Percentiles rank a stretch among this genome's conserved stretches.
Evolutionary conservation across 2,797 vertebrate genomes (phyloP).

Genomic region (Tragelaphus oryx): DNA sequence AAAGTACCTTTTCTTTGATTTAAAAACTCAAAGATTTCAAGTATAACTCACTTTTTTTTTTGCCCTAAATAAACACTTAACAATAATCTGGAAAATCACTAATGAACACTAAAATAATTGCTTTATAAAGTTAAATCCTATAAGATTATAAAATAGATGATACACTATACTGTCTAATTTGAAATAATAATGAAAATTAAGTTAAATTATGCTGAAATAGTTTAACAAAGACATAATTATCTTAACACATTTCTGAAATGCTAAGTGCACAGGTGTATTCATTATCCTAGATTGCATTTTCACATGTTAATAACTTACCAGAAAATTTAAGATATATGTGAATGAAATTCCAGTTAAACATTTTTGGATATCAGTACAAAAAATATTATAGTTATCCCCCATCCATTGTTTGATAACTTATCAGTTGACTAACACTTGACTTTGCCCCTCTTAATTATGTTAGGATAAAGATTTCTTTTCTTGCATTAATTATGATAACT

Average conservation of each 20-base stretch:
- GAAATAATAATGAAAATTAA: background rate
- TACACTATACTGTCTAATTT: background rate
- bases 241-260: background rate
- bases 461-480: conserved; percentile 82
- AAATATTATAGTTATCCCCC: conserved; percentile 70
- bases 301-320: conserved; percentile 1
- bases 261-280: background rate
- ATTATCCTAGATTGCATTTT: background rate
- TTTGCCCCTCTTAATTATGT: conserved; percentile 80
- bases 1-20: conserved; percentile 23
- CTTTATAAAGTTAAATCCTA: conserved; percentile 18
- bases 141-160: conserved; percentile 20
- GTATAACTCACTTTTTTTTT: conserved; percentile 2
- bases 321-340: conserved; percentile 12
- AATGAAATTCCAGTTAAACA: conserved; percentile 42
- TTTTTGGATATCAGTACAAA: conserved; percentile 49
- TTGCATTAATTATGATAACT: conserved; percentile 82
- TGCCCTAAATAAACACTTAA: background rate
- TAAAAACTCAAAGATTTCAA: background rate
- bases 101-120: background rate
- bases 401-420: conserved; percentile 85
- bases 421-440: conserved; percentile 82
- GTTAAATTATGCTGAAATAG: background rate
- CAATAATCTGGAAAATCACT: conserved; percentile 41
- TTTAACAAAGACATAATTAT: background rate